Evolutionary conservation across 1,140 invertebrate genomes (phyloP).

Genomic region (Neodiprion fabricii): DNA sequence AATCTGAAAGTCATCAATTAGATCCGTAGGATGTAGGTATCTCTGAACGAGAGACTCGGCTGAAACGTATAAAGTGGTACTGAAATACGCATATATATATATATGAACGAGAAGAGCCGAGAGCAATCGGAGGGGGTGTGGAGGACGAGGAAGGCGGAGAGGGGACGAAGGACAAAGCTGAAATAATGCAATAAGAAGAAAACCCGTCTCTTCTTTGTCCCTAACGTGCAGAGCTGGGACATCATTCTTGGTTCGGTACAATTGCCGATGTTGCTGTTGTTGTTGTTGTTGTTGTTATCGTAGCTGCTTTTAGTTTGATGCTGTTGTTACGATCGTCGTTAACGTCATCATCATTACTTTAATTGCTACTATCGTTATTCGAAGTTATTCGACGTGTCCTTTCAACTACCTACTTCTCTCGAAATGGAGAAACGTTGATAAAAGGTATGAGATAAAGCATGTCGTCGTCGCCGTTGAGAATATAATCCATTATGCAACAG

Average conservation of each 20-base stretch:
- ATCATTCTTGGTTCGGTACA: not conserved
- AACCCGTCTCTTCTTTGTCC: slow-evolving; percentile 10
- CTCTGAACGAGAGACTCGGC: slow-evolving; percentile 6
- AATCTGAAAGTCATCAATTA: slow-evolving; percentile 24
- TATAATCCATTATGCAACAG: not conserved
- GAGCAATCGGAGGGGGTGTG: not conserved
- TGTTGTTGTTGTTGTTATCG: not conserved
- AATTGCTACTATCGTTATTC: not conserved
- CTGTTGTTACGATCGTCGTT: too few species aligned
- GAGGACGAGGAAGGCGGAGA: not conserved
- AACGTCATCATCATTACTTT: not conserved
- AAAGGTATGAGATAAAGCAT: not conserved
- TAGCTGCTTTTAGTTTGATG: too few species aligned
- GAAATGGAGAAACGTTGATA: not conserved
- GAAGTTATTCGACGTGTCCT: not conserved
- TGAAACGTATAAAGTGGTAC: not conserved
- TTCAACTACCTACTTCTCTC: not conserved
- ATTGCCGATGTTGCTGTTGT: not conserved
- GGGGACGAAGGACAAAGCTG: slow-evolving; percentile 15
- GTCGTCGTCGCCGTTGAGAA: slow-evolving; percentile 1
- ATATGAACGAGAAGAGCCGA: too few species aligned
- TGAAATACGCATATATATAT: not conserved
- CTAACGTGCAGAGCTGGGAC: slow-evolving; percentile 9
- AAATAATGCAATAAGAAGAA: slow-evolving; percentile 17
- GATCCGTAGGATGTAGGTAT: slow-evolving; percentile 10